Evolutionary conservation across 2,797 vertebrate genomes (phyloP).

Genomic region (Hippoglossus hippoglossus): DNA sequence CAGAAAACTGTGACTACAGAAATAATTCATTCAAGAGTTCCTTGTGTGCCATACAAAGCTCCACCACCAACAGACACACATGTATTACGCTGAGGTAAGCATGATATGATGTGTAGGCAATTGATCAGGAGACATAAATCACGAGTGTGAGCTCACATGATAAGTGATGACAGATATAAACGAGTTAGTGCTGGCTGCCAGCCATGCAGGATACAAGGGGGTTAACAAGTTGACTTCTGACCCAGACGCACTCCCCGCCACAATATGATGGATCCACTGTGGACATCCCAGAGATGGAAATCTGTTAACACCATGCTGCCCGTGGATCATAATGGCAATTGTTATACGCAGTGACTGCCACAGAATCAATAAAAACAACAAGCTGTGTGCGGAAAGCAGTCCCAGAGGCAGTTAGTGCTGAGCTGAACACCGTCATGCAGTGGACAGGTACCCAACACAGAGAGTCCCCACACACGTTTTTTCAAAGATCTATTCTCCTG

Average conservation of each 20-base stretch:
- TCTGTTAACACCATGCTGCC: slow-evolving; percentile 36
- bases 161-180: slow-evolving; percentile 63
- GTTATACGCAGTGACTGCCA: slow-evolving; percentile 33
- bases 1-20: background rate
- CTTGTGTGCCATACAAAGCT: slow-evolving; percentile 4
- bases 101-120: slow-evolving; percentile 19
- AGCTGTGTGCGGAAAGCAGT: slow-evolving; percentile 30
- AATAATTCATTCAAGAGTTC: slow-evolving; percentile 13
- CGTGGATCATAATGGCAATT: slow-evolving; percentile 53
- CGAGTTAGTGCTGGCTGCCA: slow-evolving; percentile 14
- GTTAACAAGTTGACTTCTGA: slow-evolving; percentile 75
- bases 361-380: slow-evolving; percentile 65
- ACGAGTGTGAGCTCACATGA: slow-evolving; percentile 48
- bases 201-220: slow-evolving; percentile 25
- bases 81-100: slow-evolving; percentile 11
- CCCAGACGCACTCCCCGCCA: slow-evolving; percentile 27
- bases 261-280: slow-evolving; percentile 58
- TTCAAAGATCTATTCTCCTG: too few relatives aligned
- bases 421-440: slow-evolving; percentile 21
- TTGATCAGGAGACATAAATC: slow-evolving; percentile 58
- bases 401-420: slow-evolving; percentile 26
- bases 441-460: slow-evolving; percentile 22
- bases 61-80: slow-evolving; percentile 12
- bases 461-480: background rate
- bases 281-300: slow-evolving; percentile 46